Evolutionary conservation across 2,113 vertebrate species (phyloP).

Genomic region (Rallus limicola): DNA sequence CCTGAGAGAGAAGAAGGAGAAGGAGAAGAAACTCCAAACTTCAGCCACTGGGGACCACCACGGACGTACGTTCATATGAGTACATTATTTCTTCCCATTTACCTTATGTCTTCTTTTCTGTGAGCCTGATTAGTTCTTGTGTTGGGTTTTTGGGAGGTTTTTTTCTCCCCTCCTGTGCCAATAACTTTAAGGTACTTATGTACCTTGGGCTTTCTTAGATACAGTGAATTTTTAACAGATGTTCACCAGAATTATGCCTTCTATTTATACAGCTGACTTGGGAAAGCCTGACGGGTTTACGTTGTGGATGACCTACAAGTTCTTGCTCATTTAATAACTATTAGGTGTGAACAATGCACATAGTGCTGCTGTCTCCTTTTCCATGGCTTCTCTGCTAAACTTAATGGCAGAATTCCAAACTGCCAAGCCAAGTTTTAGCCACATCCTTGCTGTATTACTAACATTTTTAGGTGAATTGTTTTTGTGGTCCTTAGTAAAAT

Average conservation of each 20-base stretch:
- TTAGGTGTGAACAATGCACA: slow-evolving; percentile 42
- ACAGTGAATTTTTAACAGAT: slow-evolving; percentile 43
- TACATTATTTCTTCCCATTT: not conserved
- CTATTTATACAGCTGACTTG: slow-evolving; percentile 47
- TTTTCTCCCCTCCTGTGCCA: not conserved
- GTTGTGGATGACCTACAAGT: slow-evolving; percentile 25
- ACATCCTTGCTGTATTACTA: slow-evolving; percentile 1
- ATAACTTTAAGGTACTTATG: slow-evolving; percentile 2
- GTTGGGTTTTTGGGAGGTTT: not conserved
- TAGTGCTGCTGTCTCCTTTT: slow-evolving; percentile 7
- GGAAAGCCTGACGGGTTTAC: not conserved
- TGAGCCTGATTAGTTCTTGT: not conserved
- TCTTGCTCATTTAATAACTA: slow-evolving; percentile 36
- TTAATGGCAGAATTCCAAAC: not conserved
- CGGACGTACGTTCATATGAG: slow-evolving; percentile 78
- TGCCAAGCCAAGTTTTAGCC: not conserved
- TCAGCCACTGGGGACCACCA: slow-evolving; percentile 95
- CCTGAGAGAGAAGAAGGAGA: slow-evolving; percentile 96
- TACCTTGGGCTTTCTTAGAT: slow-evolving; percentile 28
- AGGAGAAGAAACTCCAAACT: slow-evolving; percentile 93
- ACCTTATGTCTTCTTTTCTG: not conserved
- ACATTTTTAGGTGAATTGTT: slow-evolving; percentile 15
- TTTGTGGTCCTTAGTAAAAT: not conserved
- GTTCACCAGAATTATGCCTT: slow-evolving; percentile 27
- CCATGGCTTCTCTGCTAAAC: not conserved